Evolutionary conservation across 2,113 vertebrate species (phyloP).

Genomic region (Ornithorhynchus anatinus): DNA sequence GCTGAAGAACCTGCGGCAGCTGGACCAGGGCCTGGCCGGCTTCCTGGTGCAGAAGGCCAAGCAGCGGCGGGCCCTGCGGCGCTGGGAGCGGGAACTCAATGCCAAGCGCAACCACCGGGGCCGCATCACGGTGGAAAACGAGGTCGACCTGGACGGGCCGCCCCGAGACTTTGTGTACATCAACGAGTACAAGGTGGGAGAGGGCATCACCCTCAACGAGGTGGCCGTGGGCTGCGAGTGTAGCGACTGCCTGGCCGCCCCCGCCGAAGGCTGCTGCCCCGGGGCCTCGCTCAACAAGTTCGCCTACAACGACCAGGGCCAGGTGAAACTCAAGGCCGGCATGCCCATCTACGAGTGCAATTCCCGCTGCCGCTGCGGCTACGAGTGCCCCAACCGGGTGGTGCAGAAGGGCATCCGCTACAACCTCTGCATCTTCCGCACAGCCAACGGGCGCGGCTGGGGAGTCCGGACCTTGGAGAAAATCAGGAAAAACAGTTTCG

Average conservation of each 20-base stretch:
- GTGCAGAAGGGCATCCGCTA: constrained; percentile 90
- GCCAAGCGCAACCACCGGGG: constrained; percentile 80
- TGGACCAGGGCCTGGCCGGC: constrained; percentile 70
- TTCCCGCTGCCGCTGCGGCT: constrained; percentile 79
- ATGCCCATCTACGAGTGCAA: constrained; percentile 93
- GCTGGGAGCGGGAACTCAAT: constrained; percentile 84
- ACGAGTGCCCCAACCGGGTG: constrained; percentile 87
- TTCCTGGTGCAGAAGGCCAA: constrained; percentile 81
- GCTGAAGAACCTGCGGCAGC: constrained; percentile 62
- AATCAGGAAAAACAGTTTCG: constrained; percentile 89
- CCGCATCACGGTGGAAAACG: constrained; percentile 82
- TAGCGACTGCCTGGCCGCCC: constrained; percentile 76
- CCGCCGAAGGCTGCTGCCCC: constrained; percentile 81
- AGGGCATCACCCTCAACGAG: constrained; percentile 75
- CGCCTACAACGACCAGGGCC: constrained; percentile 84
- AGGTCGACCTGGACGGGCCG: constrained; percentile 88
- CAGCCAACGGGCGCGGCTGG: constrained; percentile 86
- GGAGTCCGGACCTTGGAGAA: constrained; percentile 86
- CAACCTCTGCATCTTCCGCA: constrained; percentile 91
- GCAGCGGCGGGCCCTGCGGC: constrained; percentile 70
- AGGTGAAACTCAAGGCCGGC: constrained; percentile 80
- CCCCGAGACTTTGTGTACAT: constrained; percentile 86
- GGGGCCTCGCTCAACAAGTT: constrained; percentile 80
- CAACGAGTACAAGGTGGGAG: constrained; percentile 85
- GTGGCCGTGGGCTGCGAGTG: constrained; percentile 86